Evolutionary conservation across 2,888 invertebrate species (phyloP).

Genomic region (Scaptomyza reducta): DNA sequence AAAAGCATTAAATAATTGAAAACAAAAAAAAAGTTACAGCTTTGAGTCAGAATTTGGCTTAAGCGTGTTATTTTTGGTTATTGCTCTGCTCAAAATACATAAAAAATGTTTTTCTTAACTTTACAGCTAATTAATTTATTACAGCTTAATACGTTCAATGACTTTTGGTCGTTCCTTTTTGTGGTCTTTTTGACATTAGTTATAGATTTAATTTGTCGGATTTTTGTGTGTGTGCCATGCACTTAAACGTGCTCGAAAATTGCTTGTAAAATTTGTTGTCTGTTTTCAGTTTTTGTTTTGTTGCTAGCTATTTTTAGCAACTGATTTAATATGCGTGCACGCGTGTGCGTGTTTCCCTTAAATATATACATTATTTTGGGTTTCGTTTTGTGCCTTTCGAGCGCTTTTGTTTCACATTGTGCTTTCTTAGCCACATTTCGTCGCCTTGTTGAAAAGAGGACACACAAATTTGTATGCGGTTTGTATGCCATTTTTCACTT

Average conservation of each 20-base stretch:
- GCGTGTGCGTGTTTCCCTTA: constrained; percentile 65
- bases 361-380: constrained; percentile 38
- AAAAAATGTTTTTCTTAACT: no score
- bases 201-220: constrained; percentile 25
- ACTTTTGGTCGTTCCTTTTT: constrained; percentile 50
- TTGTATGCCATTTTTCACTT: constrained; percentile 78
- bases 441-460: constrained; percentile 53
- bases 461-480: constrained; percentile 75
- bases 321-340: constrained; percentile 80
- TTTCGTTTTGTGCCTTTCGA: constrained; percentile 1
- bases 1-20: constrained; percentile 41
- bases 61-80: no score
- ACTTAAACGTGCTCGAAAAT: constrained; percentile 27
- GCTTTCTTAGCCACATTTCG: constrained; percentile 59
- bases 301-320: constrained; percentile 67
- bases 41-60: no score
- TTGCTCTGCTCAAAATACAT: no score
- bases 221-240: constrained; percentile 3
- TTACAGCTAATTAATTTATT: constrained; percentile 76
- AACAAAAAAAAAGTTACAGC: neutral
- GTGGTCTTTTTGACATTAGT: constrained; percentile 17
- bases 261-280: constrained; percentile 1
- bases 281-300: neutral
- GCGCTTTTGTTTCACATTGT: constrained; percentile 26
- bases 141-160: constrained; percentile 73